Evolutionary conservation across 2,888 invertebrate genomes (phyloP), one percentile per base, ranked within the genome.

Genomic region (Apamea anceps): DNA sequence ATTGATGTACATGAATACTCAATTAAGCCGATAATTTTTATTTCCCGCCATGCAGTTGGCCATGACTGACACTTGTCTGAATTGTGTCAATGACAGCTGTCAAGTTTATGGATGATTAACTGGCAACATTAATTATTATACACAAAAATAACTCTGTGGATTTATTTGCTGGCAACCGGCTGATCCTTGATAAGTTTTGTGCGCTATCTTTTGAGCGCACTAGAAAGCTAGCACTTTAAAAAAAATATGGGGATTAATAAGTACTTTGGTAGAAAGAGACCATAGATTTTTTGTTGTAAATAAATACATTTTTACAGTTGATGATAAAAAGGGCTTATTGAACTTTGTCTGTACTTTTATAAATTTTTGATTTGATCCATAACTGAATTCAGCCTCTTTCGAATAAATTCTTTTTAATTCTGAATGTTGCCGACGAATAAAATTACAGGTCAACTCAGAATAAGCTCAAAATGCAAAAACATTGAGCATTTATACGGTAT

Each of bases 31-130:
- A 67, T 82, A 75, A 71, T 81, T 84, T 80, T 87, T 73, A 81
- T 84, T 80, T 84, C 51, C 78, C 77, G 75, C 74, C 80, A 81
- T 77, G 73, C 62, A n/a, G 84, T 77, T 62, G 82, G 77, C 86
- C 86, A 63, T 88, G 89, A 83, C 78, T 79, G 88, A 79, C 79
- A 88, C 80, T 82, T 84, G 75, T 60, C 65, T 79, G 87, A 89
- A 87, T 88, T 81, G 79, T 88, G 88, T 89, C 90, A 89, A 89
- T 85, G 90, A 86, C 88, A 88, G 83, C 81, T 86, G 88, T 89
- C 88, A 88, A 80, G 71, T 85, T 79, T 80, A 78, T 80, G 28
- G 86, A 85, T 86, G 87, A 87, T 85, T 87, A 80, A 82, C 80
- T 86, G 77, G 81, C 75, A 79, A 83, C 84, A 81, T 88, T 81